Base-by-base conservation (phyloP, 2,113 vertebrate species). In the Nothoprocta perdicaria region DNA sequence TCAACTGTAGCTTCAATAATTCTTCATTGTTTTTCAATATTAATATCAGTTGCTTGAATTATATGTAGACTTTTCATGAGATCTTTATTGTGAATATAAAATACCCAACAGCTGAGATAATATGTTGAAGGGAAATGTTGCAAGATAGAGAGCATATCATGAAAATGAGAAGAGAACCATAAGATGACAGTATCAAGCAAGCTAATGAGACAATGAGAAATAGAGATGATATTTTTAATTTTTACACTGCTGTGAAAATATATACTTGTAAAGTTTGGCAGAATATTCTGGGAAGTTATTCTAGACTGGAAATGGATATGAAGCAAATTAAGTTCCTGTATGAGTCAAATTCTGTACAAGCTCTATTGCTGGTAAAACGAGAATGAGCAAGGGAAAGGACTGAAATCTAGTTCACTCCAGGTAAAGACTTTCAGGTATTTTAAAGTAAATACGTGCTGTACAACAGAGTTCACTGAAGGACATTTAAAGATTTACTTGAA, bases 331-430 rank as follows among this genome's bases (percentile, higher is more conserved):
- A 23, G 17, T 60, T 67, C 10, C 45, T 12, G 14, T 46, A 46
- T 73, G 45, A 74, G 21, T 1, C 2, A 92, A 78, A 78, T 74
- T 84, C 38, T 88, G 19, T 41, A 74, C 46, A 15, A 67, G 41
- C 80, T 43, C n/a, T 93, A 71, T 74, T 84, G 92, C 73, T 69
- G 38, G 23, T 61, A 52, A 80, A 16, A 41, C 24, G 79, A 83
- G 63, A 29, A 6, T 69, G 75, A 50, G 38, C 6, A 79, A 91
- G 29, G 9, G 24, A 62, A 80, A 69, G 8, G 53, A 73, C 52
- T 80, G 12, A 88, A 91, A 77, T 61, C 7, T n/a, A 83, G 45
- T 62, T 94, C 80, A 78, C 19, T 52, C 1, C 2, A 87, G 52
- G 45, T 24, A 69, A 89, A 89, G 40, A 53, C 16, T 69, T 45